Evolutionary conservation across 64 coral and sea anemone species (phyloP), one percentile per base, ranked within the genome.

Genomic region (Orbicella faveolata): DNA sequence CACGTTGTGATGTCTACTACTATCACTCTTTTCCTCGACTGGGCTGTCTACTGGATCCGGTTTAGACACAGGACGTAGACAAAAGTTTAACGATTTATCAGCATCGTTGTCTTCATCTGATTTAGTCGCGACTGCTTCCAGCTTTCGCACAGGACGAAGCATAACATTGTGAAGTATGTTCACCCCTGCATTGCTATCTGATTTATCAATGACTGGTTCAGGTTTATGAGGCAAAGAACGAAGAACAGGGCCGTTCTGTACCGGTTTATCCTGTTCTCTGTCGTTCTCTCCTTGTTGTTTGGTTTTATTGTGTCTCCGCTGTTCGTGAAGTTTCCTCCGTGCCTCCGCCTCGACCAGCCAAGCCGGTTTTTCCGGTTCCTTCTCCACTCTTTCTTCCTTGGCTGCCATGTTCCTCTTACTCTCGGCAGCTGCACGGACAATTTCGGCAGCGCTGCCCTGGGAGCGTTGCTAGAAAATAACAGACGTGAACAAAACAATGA

Each of bases 321-420:
- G 74, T 79, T 87, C 90, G 39, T 92, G 90, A 3, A 79, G 83
- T 80, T 92, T 92, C 44, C 90, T 68, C 14, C 90, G 77, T 15
- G 90, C 75, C 41, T 92, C 90, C 3, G 90, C 90, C 52, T 92
- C 90, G 4, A 87, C 90, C 18, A 92, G 63, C 90, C 90, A 92
- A 80, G 83, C 76, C 6, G 90, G 90, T 92, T 87, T 92, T 61
- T 92, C 90, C 41, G 64, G 48, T 87, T 92, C 83, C 53, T 80
- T 87, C 39, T 92, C 90, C 1, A 78, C 74, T 79, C 21, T 80
- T 16, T 92, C 90, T 87, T 92, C 90, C 75, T 87, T 92, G 36
- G 76, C 76, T 57, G 64, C 83, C 66, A 41, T 86, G 63, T 92
- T 92, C 44, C 76, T 92, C 75, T 87, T 87, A 51, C 68, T 36